Percentiles rank a stretch among this genome's conserved stretches.
Evolutionary conservation across 1,140 invertebrate species (phyloP).

Genomic region (Bombus soroeensis): DNA sequence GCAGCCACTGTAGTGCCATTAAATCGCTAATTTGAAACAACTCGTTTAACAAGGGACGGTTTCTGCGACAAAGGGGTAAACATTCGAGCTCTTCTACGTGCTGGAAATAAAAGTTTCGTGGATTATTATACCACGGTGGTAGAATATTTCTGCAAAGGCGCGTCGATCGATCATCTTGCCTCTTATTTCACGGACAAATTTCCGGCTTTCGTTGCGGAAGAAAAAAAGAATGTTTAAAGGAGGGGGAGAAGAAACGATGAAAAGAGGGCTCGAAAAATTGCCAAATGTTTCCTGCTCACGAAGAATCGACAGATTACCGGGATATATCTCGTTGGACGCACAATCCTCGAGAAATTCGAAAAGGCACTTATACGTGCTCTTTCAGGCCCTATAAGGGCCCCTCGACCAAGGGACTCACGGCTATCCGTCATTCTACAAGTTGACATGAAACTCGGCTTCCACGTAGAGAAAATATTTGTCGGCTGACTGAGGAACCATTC

Average conservation of each 20-base stretch:
- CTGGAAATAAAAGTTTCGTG: neutral
- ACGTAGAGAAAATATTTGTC: conserved; percentile 45
- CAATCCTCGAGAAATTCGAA: conserved; percentile 56
- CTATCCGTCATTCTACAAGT: conserved; percentile 61
- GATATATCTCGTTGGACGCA: conserved; percentile 38
- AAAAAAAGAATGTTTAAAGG: neutral
- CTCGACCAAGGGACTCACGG: neutral
- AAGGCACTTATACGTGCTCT: conserved; percentile 62
- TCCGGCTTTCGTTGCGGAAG: conserved; percentile 15
- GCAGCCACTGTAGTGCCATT: neutral
- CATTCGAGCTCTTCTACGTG: neutral
- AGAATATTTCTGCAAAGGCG: neutral
- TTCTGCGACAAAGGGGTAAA: neutral
- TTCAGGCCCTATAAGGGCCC: neutral
- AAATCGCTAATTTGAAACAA: neutral
- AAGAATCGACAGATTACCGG: conserved; percentile 75
- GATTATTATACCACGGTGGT: neutral
- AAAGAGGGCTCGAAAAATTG: conserved; percentile 60
- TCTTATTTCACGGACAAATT: conserved; percentile 10
- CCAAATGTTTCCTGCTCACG: conserved; percentile 56
- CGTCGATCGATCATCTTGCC: conserved; percentile 32
- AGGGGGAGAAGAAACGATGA: neutral
- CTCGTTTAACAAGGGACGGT: neutral
- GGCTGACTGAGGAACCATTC: neutral
- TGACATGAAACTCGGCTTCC: conserved; percentile 34